Conservation (phyloP, 2,888 invertebrate genomes). For the Calliphora vomitoria region DNA sequence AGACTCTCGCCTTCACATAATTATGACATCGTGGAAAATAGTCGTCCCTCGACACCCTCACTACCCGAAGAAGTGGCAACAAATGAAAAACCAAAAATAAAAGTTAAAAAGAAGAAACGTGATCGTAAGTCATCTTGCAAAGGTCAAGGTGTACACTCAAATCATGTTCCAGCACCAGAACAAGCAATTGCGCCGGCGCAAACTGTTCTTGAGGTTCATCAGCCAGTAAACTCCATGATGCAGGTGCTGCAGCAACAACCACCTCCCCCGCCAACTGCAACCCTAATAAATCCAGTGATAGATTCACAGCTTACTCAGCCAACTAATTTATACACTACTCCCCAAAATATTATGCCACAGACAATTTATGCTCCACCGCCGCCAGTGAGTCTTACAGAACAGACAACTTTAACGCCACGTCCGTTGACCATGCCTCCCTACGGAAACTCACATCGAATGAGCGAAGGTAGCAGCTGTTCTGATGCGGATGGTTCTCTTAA, state of each 20-base stretch:
- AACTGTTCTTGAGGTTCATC: neutral
- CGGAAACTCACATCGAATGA: conserved; percentile 78
- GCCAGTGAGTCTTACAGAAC: conserved; percentile 48
- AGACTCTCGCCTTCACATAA: conserved; percentile 87
- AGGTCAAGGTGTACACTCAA: conserved; percentile 54
- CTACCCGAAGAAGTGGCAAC: conserved; percentile 84
- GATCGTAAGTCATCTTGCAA: conserved; percentile 85
- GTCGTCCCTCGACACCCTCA: conserved; percentile 88
- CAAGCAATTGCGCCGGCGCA: conserved; percentile 76
- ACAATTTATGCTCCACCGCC: conserved; percentile 57
- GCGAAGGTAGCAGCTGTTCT: conserved; percentile 85
- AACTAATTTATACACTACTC: conserved; percentile 38
- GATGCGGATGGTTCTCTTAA: conserved; percentile 87
- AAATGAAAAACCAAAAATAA: conserved; percentile 85
- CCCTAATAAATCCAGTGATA: conserved; percentile 44
- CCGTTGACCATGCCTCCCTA: conserved; percentile 73
- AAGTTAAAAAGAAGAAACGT: conserved; percentile 89
- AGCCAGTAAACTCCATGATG: neutral
- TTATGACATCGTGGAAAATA: conserved; percentile 87
- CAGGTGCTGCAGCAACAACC: neutral
- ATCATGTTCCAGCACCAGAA: conserved; percentile 84
- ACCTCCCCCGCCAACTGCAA: conserved; percentile 1
- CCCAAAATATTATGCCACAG: conserved; percentile 41
- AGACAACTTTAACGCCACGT: conserved; percentile 59
- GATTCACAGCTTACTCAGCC: conserved; percentile 29